These are phyloP conservation scores for Burhinus oedicnemus DNA, from an alignment of 2,113 vertebrate species.

Conservation along the genomic window DNA sequence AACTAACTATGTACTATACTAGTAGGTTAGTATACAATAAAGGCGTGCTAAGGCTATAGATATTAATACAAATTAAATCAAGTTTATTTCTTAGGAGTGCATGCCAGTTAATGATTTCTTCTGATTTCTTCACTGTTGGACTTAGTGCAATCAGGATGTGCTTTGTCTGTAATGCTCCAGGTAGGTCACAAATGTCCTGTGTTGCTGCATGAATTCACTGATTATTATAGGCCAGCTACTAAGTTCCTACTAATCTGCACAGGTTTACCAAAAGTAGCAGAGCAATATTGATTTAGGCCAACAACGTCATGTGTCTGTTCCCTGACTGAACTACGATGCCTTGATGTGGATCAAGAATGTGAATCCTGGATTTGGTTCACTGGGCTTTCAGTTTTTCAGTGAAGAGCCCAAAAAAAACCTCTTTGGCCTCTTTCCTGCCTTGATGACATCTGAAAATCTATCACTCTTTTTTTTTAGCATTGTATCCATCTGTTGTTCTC, in stretches of 20 bases:
- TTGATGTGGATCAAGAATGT: neutral
- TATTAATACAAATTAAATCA: neutral
- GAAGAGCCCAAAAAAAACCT: neutral
- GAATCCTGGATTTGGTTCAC: neutral
- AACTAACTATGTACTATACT: neutral
- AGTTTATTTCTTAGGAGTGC: neutral
- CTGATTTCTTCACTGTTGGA: neutral
- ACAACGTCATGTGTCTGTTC: neutral
- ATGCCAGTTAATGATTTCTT: neutral
- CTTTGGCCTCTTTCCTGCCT: neutral
- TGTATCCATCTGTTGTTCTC: neutral
- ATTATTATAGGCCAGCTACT: neutral
- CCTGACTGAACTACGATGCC: neutral
- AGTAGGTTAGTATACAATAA: neutral
- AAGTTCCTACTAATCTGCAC: neutral
- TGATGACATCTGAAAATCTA: neutral
- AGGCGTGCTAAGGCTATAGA: neutral
- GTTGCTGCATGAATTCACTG: neutral
- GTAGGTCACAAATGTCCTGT: neutral
- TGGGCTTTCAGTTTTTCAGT: neutral
- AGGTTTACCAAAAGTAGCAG: neutral
- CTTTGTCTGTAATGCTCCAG: neutral
- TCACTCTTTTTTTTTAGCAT: neutral
- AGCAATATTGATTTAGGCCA: neutral
- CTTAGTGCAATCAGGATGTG: neutral